These are phyloP conservation scores for Takifugu flavidus DNA, from an alignment of 2,113 vertebrate genomes.

Conservation along the genomic window DNA sequence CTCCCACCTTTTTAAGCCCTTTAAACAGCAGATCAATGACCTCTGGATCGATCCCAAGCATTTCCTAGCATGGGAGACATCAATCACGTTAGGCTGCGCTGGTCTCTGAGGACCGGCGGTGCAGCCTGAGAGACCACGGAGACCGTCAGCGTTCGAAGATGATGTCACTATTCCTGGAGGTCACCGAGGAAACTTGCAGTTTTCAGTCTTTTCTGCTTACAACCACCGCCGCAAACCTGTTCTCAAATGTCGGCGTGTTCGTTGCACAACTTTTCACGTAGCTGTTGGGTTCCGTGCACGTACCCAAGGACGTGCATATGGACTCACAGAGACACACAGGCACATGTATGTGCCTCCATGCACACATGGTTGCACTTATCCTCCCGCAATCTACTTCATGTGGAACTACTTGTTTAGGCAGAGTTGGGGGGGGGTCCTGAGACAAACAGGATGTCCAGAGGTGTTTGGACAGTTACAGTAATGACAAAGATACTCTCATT, in stretches of 20 bases:
- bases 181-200: constrained; percentile 13
- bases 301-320: constrained; percentile 27
- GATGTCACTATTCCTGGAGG: neutral
- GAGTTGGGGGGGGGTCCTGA: constrained; percentile 39
- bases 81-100: constrained; percentile 42
- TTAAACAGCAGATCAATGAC: constrained; percentile 59
- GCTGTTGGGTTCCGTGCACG: constrained; percentile 37
- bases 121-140: neutral
- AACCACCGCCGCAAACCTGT: too few species aligned
- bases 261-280: too few species aligned
- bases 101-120: constrained; percentile 12
- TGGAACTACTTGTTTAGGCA: constrained; percentile 72
- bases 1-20: constrained; percentile 39
- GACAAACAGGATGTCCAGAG: constrained; percentile 73
- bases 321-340: constrained; percentile 9
- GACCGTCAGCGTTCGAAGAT: neutral
- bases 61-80: constrained; percentile 19
- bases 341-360: constrained; percentile 53
- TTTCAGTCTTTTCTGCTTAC: constrained; percentile 21
- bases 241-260: too few species aligned
- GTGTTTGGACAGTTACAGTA: constrained; percentile 59
- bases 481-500: constrained; percentile 11
- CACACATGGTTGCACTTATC: constrained; percentile 74
- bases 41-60: constrained; percentile 54
- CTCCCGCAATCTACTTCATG: constrained; percentile 68